Base-by-base conservation (phyloP, 2,888 invertebrate species). In the Pristionchus japonicus region DNA sequence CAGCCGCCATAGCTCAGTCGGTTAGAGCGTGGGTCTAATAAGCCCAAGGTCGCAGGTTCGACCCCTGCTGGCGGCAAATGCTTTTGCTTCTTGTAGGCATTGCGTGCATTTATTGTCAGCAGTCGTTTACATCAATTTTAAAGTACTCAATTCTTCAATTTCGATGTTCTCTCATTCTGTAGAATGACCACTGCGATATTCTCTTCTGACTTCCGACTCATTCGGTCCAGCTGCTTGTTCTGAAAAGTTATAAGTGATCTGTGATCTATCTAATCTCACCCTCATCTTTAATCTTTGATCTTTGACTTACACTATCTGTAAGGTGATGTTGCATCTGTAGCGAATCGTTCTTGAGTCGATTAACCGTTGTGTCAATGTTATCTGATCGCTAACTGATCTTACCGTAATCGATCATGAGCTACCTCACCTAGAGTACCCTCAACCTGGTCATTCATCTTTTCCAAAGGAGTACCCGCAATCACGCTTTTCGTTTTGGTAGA, bases 11-110 rank as follows among this genome's bases (percentile, higher is more conserved):
- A 89, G 89, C 89, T 89, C 89, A 89, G 89, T 89, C 89, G 89
- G 89, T 89, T 89, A 89, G 89, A 89, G 89, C 89, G 89, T 89
- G 89, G 89, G 89, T 89, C 89, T 89, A 89, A 89, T 89, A 89
- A 89, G 89, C 89, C 89, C 89, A 89, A 89, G 89, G 89, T 89
- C 89, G 89, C 89, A 89, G 89, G 89, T 89, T 89, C 89, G 89
- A 89, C 89, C 89, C 89, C 89, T 89, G 89, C 89, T 89, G 89
- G 89, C 89, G 89, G 89, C 89, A 89, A 89, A 80, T 27, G 20
- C 27, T 88, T 91, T 91, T 90, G 77, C n/a, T 6, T 4, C 2
- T 9, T 64, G n/a, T n/a, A n/a, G n/a, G n/a, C n/a, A n/a, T 57
- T 57, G 9, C 9, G n/a, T 9, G 3, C 57, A n/a, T n/a, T 52